Evolutionary conservation across 2,113 vertebrate species (phyloP).

Genomic region (Centropus bengalensis): DNA sequence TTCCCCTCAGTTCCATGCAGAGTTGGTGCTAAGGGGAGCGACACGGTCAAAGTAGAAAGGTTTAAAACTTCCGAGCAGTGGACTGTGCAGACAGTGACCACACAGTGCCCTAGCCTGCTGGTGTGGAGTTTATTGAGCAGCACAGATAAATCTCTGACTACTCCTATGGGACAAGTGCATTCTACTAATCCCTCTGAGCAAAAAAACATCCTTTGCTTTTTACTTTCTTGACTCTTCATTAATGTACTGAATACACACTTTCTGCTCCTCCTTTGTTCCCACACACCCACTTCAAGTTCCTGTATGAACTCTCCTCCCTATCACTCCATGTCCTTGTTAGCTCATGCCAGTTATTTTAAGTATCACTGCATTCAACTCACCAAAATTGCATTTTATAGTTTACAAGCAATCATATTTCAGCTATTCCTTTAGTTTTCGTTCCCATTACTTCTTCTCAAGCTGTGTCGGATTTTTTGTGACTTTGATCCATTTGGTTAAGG

Average conservation of each 20-base stretch:
- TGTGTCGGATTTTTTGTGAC: not conserved
- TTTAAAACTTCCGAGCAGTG: not conserved
- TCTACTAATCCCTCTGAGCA: not conserved
- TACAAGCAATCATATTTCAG: not conserved
- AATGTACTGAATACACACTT: not conserved
- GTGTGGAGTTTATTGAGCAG: not conserved
- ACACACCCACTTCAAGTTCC: not conserved
- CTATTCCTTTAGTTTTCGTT: not conserved
- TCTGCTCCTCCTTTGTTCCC: not conserved
- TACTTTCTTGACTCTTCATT: not conserved
- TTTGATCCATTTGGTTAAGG: not conserved
- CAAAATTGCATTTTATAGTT: not conserved
- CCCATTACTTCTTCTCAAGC: not conserved
- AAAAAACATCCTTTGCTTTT: not conserved
- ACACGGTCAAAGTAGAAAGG: not conserved
- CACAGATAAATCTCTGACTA: not conserved
- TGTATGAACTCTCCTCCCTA: not conserved
- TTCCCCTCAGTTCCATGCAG: accelerated
- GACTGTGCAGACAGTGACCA: accelerated
- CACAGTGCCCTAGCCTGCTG: not conserved
- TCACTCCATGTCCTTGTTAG: not conserved
- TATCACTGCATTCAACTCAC: not conserved
- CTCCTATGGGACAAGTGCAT: not conserved
- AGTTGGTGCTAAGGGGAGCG: not conserved
- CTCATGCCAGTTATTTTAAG: not conserved